Conservation (phyloP, 2,888 invertebrate species). For the Rhagonycha fulva region DNA sequence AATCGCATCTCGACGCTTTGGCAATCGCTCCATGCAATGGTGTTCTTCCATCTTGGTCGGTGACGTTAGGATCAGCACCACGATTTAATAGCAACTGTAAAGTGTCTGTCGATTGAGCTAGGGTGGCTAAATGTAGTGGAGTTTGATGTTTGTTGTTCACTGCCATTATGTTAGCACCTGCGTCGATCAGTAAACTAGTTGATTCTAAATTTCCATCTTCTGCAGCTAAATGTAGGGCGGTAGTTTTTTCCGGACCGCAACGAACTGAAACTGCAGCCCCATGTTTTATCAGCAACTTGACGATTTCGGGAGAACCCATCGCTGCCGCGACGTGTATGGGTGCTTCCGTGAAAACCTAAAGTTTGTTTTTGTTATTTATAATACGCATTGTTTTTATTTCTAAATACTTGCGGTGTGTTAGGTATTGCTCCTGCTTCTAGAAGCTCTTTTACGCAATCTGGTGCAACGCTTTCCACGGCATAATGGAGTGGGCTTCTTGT, state of each 20-base stretch:
- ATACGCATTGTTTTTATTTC: background rate
- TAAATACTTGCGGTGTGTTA: constrained; percentile 75
- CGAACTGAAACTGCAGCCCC: constrained; percentile 81
- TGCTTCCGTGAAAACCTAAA: constrained; percentile 80
- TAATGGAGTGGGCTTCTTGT: constrained; percentile 80
- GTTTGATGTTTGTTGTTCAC: constrained; percentile 78
- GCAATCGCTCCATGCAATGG: constrained; percentile 82
- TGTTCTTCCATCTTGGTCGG: constrained; percentile 75
- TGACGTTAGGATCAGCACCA: constrained; percentile 59
- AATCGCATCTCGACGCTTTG: constrained; percentile 74
- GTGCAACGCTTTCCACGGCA: constrained; percentile 77
- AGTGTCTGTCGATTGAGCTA: constrained; percentile 79
- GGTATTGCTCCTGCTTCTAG: constrained; percentile 79
- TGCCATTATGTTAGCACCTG: constrained; percentile 77
- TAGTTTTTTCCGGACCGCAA: constrained; percentile 70
- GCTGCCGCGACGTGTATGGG: constrained; percentile 82
- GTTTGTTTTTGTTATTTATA: constrained; percentile 7
- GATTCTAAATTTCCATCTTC: constrained; percentile 85
- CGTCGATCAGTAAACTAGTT: constrained; percentile 70
- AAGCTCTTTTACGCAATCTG: constrained; percentile 74
- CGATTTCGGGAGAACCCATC: constrained; percentile 70
- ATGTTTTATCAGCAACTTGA: constrained; percentile 72
- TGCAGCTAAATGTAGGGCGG: constrained; percentile 85
- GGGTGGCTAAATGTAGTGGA: constrained; percentile 81
- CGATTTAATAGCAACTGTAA: constrained; percentile 70